Conservation (phyloP, 2,888 invertebrate genomes). For the Litoditis marina region DNA sequence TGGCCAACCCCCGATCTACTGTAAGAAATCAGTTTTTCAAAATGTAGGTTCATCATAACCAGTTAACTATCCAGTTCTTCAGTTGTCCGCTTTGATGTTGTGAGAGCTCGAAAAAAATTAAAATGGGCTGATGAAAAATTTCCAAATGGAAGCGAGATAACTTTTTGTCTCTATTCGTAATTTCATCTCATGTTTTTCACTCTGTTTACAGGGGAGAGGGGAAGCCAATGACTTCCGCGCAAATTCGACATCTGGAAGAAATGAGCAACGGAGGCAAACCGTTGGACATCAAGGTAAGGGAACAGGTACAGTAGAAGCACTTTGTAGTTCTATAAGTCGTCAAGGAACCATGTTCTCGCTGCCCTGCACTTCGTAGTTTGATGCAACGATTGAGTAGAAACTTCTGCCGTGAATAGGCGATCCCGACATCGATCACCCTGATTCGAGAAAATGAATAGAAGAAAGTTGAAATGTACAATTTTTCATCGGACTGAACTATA, state of each 20-base stretch:
- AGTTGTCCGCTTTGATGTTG: background rate
- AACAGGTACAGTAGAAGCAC: too few species aligned
- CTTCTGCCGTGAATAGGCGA: too few species aligned
- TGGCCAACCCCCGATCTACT: background rate
- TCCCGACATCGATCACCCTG: too few species aligned
- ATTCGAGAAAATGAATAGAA: too few species aligned
- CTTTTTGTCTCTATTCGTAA: background rate
- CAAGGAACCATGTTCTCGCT: too few species aligned
- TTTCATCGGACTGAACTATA: too few species aligned
- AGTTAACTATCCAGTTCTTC: background rate
- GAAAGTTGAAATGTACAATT: too few species aligned
- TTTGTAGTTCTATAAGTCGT: too few species aligned
- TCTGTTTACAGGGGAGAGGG: conserved; percentile 49
- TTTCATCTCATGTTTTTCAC: background rate
- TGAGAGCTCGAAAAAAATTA: too few species aligned
- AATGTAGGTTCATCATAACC: background rate
- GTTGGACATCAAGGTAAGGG: conserved; percentile 57
- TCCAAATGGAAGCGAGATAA: background rate
- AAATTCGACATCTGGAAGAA: conserved; percentile 60
- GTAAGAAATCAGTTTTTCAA: background rate
- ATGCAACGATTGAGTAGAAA: too few species aligned
- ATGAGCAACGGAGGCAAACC: conserved; percentile 56
- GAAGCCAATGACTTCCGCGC: conserved; percentile 62
- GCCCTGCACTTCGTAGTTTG: too few species aligned
- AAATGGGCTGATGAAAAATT: background rate